Conservation (phyloP, 2,888 invertebrate genomes). For the Hypomecis atomaria region DNA sequence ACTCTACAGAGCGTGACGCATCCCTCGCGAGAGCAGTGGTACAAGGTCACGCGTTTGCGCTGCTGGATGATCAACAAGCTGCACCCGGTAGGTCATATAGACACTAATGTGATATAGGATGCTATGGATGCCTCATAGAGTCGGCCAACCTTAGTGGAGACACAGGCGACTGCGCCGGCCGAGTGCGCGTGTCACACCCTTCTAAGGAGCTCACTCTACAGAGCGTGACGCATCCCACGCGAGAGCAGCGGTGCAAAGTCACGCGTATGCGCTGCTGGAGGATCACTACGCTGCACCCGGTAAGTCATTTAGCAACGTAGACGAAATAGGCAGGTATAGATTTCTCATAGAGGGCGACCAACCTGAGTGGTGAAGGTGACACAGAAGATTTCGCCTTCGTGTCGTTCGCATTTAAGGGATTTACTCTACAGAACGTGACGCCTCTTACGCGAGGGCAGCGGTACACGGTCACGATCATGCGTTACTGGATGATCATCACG, state of each 20-base stretch:
- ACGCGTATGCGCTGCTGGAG: conserved; percentile 99
- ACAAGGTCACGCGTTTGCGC: conserved; percentile 97
- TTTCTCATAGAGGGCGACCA: no score
- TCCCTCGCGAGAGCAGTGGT: conserved; percentile 91
- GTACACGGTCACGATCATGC: no score
- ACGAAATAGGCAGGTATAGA: no score
- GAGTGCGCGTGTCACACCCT: conserved; percentile 90
- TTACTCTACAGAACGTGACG: no score
- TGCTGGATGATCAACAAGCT: conserved; percentile 98
- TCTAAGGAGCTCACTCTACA: conserved; percentile 93
- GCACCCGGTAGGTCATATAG: conserved; percentile 85
- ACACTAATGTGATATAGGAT: no score
- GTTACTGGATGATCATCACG: no score
- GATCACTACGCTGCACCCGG: conserved; percentile 92
- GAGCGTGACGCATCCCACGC: conserved; percentile 85
- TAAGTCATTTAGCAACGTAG: conserved; percentile 66
- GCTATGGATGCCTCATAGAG: conserved; percentile 56
- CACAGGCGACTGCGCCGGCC: conserved; percentile 51
- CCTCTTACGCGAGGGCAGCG: no score
- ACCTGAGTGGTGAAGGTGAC: no score
- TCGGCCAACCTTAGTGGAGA: conserved; percentile 58
- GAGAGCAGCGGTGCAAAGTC: conserved; percentile 95
- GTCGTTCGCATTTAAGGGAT: no score
- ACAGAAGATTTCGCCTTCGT: no score
- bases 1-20: conserved; percentile 87